Conservation (phyloP, 2,797 vertebrate species). For the Scolopax bukidnonensis region DNA sequence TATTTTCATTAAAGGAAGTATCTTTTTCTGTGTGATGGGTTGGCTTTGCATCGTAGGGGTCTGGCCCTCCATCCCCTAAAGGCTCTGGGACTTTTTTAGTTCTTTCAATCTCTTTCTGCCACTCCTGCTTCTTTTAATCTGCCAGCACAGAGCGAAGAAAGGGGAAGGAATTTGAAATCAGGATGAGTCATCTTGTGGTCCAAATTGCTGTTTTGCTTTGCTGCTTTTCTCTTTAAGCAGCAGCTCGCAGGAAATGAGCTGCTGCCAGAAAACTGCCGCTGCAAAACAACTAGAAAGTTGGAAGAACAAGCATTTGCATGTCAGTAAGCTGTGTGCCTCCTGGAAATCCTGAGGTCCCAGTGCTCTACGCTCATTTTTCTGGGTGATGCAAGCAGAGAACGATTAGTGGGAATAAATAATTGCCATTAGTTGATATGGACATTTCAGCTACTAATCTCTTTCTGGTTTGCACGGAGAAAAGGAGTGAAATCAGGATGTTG, state of each 20-base stretch:
- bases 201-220: neutral
- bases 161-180: neutral
- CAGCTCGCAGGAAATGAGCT: neutral
- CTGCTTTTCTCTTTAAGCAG: neutral
- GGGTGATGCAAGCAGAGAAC: neutral
- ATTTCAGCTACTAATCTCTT: neutral
- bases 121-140: neutral
- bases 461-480: neutral
- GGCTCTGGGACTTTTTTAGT: neutral
- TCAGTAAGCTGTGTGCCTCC: rapidly evolving
- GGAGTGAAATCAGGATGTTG: neutral
- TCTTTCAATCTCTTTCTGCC: neutral
- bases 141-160: neutral
- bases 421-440: neutral
- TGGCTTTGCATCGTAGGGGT: neutral
- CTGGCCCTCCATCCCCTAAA: neutral
- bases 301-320: neutral
- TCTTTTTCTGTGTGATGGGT: neutral
- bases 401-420: neutral
- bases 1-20: conserved; percentile 22
- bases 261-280: neutral
- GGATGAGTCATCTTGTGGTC: neutral
- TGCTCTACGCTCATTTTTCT: neutral
- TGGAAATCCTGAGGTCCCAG: neutral
- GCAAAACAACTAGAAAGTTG: neutral